Base-by-base conservation (phyloP, 92 coral and sea anemone species). In the Pocillopora meandrina region DNA sequence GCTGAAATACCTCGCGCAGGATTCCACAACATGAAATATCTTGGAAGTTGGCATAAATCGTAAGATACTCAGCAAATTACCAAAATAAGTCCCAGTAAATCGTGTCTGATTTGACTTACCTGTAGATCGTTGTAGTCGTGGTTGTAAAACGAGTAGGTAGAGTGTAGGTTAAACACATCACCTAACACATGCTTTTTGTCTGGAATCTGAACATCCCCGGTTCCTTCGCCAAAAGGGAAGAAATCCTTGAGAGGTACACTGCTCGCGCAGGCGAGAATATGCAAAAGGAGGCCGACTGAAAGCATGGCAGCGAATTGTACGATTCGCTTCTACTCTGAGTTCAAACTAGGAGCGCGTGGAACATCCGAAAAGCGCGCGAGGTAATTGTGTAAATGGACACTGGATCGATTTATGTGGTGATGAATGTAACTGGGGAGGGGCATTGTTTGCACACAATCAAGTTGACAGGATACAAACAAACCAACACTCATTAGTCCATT, bases 211-310 rank as follows among this genome's bases (percentile, higher is more conserved):
- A 76, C 36, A 35, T 92, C 95, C 7, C 92, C 92, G 59, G 31
- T 35, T 34, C 19, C 79, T 42, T 79, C 87, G 42, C 96, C 98
- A 82, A 86, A 87, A 11, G 99, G 89, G 74, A 91, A 97, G 87
- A 97, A 89, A 65, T 89, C 84, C 49, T 71, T 78, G 47, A 87
- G 58, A 57, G 82, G 63, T 62, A 91, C 86, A 42, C 89, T 80
- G 76, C 71, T 56, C 56, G 62, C 88, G 18, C 71, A 47, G 65
- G 84, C 42, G 63, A 87, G 61, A 61, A 90, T 65, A 75, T 77
- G 85, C 79, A 91, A 74, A 71, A 80, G 69, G 72, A 77, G 20
- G 65, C 81, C 58, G 23, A 87, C 47, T 34, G 61, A 33, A 66
- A 88, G 68, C 85, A 81, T 69, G 69, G 3, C 52, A n/a, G 14